phyloP scores from a whole-genome alignment of 2,113 vertebrate genomes.

The Toxotes jaculatrix region DNA sequence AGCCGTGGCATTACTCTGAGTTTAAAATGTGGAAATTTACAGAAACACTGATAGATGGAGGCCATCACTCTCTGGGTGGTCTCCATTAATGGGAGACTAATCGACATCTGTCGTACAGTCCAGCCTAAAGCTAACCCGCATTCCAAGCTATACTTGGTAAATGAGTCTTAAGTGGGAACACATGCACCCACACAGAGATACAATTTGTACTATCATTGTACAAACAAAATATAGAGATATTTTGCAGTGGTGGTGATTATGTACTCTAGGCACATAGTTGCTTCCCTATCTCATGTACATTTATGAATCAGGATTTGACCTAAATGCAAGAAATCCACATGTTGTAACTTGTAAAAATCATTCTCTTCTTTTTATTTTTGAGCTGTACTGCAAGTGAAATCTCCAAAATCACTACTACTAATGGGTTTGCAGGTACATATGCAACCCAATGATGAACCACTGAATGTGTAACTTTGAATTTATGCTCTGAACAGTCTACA shows the following conservation, averaged over 20 bases:
- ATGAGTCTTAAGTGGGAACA: not conserved
- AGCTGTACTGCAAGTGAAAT: too few species aligned
- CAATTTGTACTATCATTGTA: not conserved
- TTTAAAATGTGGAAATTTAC: slow-evolving; percentile 51
- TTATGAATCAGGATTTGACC: not conserved
- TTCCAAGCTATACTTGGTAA: not conserved
- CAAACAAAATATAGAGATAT: not conserved
- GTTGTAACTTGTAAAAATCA: not conserved
- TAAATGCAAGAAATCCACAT: not conserved
- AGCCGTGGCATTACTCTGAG: slow-evolving; percentile 15
- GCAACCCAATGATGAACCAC: not conserved
- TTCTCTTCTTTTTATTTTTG: too few species aligned
- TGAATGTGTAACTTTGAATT: too few species aligned
- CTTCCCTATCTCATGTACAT: not conserved
- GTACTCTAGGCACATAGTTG: not conserved
- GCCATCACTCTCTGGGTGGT: slow-evolving; percentile 34
- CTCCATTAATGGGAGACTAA: slow-evolving; percentile 29
- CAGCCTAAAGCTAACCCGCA: slow-evolving; percentile 6
- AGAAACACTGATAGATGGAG: slow-evolving; percentile 25
- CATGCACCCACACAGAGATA: slow-evolving; percentile 1
- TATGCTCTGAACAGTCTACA: too few species aligned
- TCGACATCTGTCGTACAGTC: slow-evolving; percentile 1
- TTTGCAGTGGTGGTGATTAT: not conserved
- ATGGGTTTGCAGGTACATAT: not conserved
- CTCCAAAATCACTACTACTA: too few species aligned